phyloP scores from a whole-genome alignment of 2,797 vertebrate species.

The Pangasius mekongensis region DNA sequence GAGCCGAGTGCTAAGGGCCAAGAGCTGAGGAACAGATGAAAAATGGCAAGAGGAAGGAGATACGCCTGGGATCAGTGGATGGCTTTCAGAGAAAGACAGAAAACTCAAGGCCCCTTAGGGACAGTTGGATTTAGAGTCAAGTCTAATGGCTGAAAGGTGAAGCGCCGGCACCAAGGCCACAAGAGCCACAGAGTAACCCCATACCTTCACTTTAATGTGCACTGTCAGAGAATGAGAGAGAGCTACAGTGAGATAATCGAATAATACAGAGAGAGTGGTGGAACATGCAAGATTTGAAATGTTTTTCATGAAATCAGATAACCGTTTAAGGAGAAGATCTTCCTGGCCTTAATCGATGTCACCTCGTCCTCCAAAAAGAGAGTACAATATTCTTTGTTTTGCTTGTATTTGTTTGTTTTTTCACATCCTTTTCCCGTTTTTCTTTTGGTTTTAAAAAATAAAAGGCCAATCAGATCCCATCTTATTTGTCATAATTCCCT shows the following conservation, averaged over 20 bases:
- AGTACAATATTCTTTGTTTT: not conserved
- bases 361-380: not conserved
- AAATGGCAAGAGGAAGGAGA: constrained; percentile 25
- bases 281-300: constrained; percentile 1
- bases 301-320: not conserved
- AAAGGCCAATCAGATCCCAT: not conserved
- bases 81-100: constrained; percentile 22
- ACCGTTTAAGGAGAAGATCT: not conserved
- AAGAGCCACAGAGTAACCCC: constrained; percentile 41
- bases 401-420: not conserved
- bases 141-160: constrained; percentile 49
- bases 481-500: not conserved
- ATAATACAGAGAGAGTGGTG: constrained; percentile 18
- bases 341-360: not conserved
- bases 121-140: constrained; percentile 32
- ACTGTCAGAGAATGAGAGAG: not conserved
- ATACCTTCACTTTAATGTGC: constrained; percentile 26
- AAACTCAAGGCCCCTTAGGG: constrained; percentile 28
- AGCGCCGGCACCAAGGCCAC: constrained; percentile 39
- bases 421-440: not conserved
- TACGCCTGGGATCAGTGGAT: constrained; percentile 26
- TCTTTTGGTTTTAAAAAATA: not conserved
- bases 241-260: constrained; percentile 3
- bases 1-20: not conserved
- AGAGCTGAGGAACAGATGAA: constrained; percentile 17